Evolutionary conservation across 2,797 vertebrate genomes (phyloP).

Genomic region (Bovichtus variegatus): DNA sequence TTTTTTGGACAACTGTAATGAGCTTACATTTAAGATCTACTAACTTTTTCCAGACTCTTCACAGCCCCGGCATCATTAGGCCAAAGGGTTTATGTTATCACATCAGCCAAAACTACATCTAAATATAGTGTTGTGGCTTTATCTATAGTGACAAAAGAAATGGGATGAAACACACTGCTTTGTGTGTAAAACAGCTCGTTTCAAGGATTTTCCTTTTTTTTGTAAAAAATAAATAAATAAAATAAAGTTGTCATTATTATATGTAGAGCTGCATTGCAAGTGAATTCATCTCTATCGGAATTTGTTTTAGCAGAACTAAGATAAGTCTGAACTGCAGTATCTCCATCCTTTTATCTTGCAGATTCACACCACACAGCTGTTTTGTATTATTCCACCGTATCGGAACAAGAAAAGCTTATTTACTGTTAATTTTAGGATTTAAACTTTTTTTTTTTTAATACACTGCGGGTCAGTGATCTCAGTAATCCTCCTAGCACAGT

Average conservation of each 20-base stretch:
- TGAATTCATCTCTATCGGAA: conserved; percentile 34
- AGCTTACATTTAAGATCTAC: conserved; percentile 38
- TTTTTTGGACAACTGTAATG: conserved; percentile 51
- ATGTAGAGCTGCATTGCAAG: neutral
- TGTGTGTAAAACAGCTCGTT: neutral
- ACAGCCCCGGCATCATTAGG: conserved; percentile 25
- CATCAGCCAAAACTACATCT: conserved; percentile 16
- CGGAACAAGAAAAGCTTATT: conserved; percentile 24
- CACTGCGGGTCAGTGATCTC: neutral
- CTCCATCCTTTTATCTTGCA: conserved; percentile 47
- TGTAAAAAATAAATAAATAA: conserved; percentile 12
- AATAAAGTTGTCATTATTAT: conserved; percentile 24
- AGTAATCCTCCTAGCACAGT: neutral
- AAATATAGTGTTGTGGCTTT: conserved; percentile 31
- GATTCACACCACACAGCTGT: conserved; percentile 29
- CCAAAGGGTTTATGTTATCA: neutral
- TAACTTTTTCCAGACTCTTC: conserved; percentile 4
- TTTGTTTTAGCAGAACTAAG: conserved; percentile 23
- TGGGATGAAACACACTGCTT: neutral
- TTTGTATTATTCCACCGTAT: conserved; percentile 24
- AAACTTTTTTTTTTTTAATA: conserved; percentile 11
- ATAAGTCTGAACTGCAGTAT: conserved; percentile 40
- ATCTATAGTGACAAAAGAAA: conserved; percentile 2
- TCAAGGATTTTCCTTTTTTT: conserved; percentile 9
- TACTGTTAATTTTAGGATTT: neutral